Conservation (phyloP, 2,797 vertebrate genomes). For the Sarcophilus harrisii region DNA sequence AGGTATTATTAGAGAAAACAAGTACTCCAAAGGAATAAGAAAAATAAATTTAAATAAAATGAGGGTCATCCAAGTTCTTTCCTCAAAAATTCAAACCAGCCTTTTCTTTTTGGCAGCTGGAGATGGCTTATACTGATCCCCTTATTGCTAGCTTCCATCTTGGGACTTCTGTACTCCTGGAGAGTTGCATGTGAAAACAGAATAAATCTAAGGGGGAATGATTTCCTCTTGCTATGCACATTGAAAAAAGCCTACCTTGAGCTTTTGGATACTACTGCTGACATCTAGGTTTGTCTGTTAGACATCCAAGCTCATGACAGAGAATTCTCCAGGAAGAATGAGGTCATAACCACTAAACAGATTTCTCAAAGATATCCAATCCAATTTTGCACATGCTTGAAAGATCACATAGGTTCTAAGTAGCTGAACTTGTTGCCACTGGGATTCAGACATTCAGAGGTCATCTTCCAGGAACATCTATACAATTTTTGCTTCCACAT, state of each 20-base stretch:
- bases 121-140: background rate
- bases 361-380: conserved; percentile 1
- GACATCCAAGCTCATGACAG: background rate
- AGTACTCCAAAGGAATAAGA: background rate
- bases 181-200: conserved; percentile 8
- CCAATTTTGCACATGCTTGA: background rate
- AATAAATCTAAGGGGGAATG: background rate
- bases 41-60: conserved; percentile 5
- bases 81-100: background rate
- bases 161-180: background rate
- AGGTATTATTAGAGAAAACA: conserved; percentile 20
- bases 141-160: background rate
- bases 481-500: background rate
- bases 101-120: background rate
- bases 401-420: background rate
- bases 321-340: background rate
- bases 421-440: background rate
- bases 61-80: background rate
- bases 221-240: background rate
- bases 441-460: conserved; percentile 18
- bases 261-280: background rate
- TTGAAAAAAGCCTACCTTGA: background rate
- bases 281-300: background rate
- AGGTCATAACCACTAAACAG: background rate
- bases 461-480: background rate